Evolutionary conservation across 2,888 invertebrate species (phyloP).

Genomic region (Phengaris arion): DNA sequence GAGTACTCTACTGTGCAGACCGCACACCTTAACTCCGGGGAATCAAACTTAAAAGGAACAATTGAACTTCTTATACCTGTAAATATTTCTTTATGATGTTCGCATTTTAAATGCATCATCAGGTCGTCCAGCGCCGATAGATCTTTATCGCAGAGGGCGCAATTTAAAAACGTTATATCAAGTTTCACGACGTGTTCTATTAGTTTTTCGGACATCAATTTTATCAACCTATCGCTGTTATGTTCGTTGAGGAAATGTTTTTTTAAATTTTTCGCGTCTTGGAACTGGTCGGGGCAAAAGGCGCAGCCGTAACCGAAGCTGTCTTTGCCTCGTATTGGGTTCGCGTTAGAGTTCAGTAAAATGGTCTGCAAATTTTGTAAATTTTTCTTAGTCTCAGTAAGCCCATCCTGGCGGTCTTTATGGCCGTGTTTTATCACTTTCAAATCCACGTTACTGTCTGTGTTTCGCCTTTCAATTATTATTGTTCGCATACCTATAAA

Average conservation of each 20-base stretch:
- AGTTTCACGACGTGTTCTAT: conserved; percentile 52
- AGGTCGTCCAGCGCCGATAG: conserved; percentile 48
- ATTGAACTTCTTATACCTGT: conserved; percentile 54
- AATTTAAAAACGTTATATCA: conserved; percentile 54
- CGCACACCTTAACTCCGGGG: conserved; percentile 50
- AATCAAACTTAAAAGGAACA: conserved; percentile 60
- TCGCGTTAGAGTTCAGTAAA: conserved; percentile 55
- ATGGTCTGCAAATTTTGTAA: conserved; percentile 50
- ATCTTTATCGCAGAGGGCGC: conserved; percentile 49
- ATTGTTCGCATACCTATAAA: conserved; percentile 52
- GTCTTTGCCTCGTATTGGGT: conserved; percentile 51
- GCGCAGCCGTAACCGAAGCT: conserved; percentile 52
- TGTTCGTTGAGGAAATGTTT: conserved; percentile 54
- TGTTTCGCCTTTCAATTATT: conserved; percentile 41
- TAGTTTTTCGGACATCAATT: conserved; percentile 44
- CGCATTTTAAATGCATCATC: conserved; percentile 46
- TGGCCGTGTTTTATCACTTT: conserved; percentile 42
- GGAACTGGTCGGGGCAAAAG: conserved; percentile 50
- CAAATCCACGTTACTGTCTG: conserved; percentile 44
- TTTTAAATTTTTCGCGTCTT: conserved; percentile 49
- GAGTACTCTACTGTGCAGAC: conserved; percentile 49
- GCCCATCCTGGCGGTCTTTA: conserved; percentile 30
- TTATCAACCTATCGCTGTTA: conserved; percentile 47
- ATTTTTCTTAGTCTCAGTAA: conserved; percentile 45
- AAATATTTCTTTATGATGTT: conserved; percentile 46